Evolutionary conservation across 2,797 vertebrate genomes (phyloP).

Genomic region (Sarcoramphus papa): DNA sequence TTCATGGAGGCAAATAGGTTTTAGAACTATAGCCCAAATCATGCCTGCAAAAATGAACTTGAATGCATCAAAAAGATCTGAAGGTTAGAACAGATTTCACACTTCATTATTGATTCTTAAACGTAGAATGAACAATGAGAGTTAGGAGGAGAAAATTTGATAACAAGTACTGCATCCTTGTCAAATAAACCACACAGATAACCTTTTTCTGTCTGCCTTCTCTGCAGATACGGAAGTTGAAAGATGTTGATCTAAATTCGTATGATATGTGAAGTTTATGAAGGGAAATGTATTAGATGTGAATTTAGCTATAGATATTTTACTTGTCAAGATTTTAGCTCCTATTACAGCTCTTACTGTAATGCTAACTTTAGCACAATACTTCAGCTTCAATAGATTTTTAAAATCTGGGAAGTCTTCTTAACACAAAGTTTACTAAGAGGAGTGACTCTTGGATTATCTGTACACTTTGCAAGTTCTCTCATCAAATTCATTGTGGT

Average conservation of each 20-base stretch:
- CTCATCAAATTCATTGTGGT: not conserved
- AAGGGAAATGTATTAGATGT: not conserved
- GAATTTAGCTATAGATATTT: not conserved
- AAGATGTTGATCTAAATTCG: not conserved
- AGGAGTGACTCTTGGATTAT: not conserved
- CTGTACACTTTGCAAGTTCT: not conserved
- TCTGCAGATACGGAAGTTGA: not conserved
- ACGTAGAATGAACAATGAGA: not conserved
- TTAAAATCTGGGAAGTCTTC: not conserved
- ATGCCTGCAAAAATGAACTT: not conserved
- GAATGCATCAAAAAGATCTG: not conserved
- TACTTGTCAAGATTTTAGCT: not conserved
- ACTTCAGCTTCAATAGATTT: not conserved
- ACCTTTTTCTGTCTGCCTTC: not conserved
- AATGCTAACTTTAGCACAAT: not conserved
- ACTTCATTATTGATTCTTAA: not conserved
- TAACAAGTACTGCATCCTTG: not conserved
- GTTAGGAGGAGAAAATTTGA: not conserved
- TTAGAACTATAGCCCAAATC: not conserved
- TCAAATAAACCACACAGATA: not conserved
- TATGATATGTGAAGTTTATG: not conserved
- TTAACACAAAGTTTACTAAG: not conserved
- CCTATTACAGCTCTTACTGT: not conserved
- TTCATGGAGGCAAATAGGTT: not conserved
- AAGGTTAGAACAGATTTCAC: not conserved